A percentile compares a stretch with the other conserved stretches of the same genome.
phyloP scores from a whole-genome alignment of 2,888 invertebrate genomes.

The Phragmatobia fuliginosa region DNA sequence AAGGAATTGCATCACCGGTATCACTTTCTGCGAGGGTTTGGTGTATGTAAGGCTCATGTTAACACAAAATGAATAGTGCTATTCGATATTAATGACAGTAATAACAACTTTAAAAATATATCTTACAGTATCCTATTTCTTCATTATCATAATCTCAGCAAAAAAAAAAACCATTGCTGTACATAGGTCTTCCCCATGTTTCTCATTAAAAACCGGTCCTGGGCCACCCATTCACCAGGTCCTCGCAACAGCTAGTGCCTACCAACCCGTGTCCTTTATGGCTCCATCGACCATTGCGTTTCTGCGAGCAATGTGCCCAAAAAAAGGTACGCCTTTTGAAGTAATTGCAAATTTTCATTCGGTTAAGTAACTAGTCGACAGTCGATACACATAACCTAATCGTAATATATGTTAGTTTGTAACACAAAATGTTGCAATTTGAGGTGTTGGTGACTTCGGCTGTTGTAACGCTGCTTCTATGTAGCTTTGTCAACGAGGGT shows the following conservation, averaged over 20 bases:
- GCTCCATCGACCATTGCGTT: too few relatives aligned
- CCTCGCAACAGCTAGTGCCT: too few relatives aligned
- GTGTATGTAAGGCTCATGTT: neutral
- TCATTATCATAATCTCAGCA: too few relatives aligned
- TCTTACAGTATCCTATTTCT: too few relatives aligned
- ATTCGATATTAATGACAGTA: neutral
- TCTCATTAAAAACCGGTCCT: too few relatives aligned
- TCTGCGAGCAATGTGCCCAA: too few relatives aligned
- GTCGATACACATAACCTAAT: neutral
- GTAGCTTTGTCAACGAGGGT: neutral
- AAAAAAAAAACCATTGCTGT: too few relatives aligned
- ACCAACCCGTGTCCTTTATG: too few relatives aligned
- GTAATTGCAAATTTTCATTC: neutral
- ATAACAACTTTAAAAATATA: neutral
- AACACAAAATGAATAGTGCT: neutral
- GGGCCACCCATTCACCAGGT: too few relatives aligned
- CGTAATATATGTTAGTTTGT: neutral
- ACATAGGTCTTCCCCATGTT: too few relatives aligned
- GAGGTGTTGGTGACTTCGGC: slow-evolving; percentile 17
- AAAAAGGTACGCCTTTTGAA: neutral
- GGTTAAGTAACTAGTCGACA: neutral
- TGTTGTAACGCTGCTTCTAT: slow-evolving; percentile 9
- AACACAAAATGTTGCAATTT: slow-evolving; percentile 10
- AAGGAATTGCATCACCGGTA: too few relatives aligned
- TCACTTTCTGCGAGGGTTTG: too few relatives aligned